A percentile compares a stretch with the other conserved stretches of the same genome.
Conservation (phyloP, 2,797 vertebrate species). For the Coregonus sp. region DNA sequence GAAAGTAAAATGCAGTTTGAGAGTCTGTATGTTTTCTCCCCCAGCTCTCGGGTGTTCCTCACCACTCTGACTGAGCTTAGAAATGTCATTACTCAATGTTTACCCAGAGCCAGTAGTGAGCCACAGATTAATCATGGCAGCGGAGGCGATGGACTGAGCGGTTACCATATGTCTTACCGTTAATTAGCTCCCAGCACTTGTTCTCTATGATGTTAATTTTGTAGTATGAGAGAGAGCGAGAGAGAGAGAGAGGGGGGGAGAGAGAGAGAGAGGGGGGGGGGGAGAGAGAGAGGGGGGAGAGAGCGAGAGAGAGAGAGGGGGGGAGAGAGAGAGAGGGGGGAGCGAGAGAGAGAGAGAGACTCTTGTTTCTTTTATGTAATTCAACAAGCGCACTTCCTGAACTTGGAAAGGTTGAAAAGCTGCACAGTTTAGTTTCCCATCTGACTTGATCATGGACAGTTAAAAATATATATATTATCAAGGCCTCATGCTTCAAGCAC, state of each 20-base stretch:
- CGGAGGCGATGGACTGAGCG: not conserved
- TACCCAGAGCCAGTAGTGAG: not conserved
- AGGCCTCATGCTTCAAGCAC: no score
- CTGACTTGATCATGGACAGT: not conserved
- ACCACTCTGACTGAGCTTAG: not conserved
- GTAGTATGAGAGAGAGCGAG: no score
- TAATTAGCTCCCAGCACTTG: not conserved
- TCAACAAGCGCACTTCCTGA: no score
- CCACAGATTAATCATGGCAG: conserved; percentile 1
- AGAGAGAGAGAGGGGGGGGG: no score
- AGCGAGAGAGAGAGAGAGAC: not conserved
- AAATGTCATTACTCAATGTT: conserved; percentile 7
- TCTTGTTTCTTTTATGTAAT: not conserved
- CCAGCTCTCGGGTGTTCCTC: not conserved
- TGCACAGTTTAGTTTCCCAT: not conserved
- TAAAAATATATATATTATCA: not conserved
- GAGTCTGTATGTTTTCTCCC: not conserved
- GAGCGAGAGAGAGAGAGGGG: no score
- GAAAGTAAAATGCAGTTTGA: not conserved
- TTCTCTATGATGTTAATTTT: no score
- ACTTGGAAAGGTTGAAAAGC: not conserved
- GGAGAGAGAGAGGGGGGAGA: no score
- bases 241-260: no score
- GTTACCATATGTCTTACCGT: not conserved
- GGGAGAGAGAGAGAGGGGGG: no score